These are phyloP conservation scores for Amazona finschi DNA, from an alignment of 2,797 vertebrate species.

Conservation along the genomic window DNA sequence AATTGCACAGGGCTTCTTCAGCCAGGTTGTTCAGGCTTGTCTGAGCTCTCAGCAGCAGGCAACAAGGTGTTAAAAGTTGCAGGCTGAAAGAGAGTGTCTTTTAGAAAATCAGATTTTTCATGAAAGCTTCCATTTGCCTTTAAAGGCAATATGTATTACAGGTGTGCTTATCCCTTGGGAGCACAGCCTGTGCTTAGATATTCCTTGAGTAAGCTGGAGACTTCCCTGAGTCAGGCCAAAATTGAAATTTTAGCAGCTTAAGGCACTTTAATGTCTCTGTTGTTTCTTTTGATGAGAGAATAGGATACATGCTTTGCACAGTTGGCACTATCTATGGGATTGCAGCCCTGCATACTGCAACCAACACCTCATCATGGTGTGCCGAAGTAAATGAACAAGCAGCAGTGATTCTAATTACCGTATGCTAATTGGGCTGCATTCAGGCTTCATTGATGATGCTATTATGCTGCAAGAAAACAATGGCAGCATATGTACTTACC, in stretches of 20 bases:
- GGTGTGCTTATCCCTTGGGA: not conserved
- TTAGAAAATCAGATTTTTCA: not conserved
- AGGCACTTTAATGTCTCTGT: not conserved
- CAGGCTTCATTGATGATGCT: conserved; percentile 62
- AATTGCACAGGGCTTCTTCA: not conserved
- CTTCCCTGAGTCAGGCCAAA: not conserved
- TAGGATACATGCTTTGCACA: not conserved
- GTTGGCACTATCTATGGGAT: not conserved
- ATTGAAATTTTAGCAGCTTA: not conserved
- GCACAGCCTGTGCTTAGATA: not conserved
- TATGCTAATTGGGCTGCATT: conserved; percentile 63
- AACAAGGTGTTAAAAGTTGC: not conserved
- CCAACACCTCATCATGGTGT: not conserved
- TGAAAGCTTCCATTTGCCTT: not conserved
- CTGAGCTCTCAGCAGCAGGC: not conserved
- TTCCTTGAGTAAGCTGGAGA: not conserved
- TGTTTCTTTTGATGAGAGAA: not conserved
- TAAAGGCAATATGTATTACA: not conserved
- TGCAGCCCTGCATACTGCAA: not conserved
- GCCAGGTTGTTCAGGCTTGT: accelerated
- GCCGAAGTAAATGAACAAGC: conserved; percentile 34
- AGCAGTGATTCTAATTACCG: conserved; percentile 51
- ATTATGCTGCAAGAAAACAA: conserved; percentile 57
- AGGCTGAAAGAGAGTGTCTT: not conserved
- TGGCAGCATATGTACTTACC: conserved; percentile 52